Evolutionary conservation across 2,888 invertebrate species (phyloP).

Genomic region (Trichopria drosophilae): DNA sequence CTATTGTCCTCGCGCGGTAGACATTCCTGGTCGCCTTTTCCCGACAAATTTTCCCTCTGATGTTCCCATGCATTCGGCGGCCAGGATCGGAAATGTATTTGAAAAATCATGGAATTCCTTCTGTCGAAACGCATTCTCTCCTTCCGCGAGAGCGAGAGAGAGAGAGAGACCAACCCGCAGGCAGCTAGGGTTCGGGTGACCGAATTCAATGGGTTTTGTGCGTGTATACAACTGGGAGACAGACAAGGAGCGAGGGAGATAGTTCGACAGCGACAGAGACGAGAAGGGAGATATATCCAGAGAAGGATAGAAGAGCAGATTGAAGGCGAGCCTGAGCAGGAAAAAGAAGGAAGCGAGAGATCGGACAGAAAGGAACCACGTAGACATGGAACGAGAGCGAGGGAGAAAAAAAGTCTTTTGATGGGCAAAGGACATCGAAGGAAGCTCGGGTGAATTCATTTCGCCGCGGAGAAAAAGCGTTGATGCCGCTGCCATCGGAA

Average conservation of each 20-base stretch:
- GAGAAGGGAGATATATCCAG: constrained; percentile 26
- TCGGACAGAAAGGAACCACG: too few relatives aligned
- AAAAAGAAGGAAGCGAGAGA: too few relatives aligned
- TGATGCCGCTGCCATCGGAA: constrained; percentile 10
- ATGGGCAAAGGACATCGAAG: constrained; percentile 16
- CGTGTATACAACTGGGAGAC: constrained; percentile 24
- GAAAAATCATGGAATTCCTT: constrained; percentile 24
- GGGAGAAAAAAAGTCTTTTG: constrained; percentile 14
- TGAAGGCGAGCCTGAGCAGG: too few relatives aligned
- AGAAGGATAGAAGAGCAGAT: constrained; percentile 15
- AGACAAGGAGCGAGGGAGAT: constrained; percentile 33
- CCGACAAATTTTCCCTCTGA: constrained; percentile 56
- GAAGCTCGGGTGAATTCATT: constrained; percentile 19
- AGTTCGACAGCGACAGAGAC: constrained; percentile 28
- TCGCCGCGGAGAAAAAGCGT: constrained; percentile 3
- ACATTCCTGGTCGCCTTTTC: too few relatives aligned
- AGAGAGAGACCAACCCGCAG: too few relatives aligned
- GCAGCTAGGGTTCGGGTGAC: constrained; percentile 31
- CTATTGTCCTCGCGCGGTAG: too few relatives aligned
- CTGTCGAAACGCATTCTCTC: constrained; percentile 12
- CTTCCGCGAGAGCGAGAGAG: constrained; percentile 35
- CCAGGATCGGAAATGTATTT: constrained; percentile 21
- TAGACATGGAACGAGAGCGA: too few relatives aligned
- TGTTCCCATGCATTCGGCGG: too few relatives aligned
- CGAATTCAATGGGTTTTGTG: constrained; percentile 33